Conservation (phyloP, 2,113 vertebrate species). For the Clupea harengus region DNA sequence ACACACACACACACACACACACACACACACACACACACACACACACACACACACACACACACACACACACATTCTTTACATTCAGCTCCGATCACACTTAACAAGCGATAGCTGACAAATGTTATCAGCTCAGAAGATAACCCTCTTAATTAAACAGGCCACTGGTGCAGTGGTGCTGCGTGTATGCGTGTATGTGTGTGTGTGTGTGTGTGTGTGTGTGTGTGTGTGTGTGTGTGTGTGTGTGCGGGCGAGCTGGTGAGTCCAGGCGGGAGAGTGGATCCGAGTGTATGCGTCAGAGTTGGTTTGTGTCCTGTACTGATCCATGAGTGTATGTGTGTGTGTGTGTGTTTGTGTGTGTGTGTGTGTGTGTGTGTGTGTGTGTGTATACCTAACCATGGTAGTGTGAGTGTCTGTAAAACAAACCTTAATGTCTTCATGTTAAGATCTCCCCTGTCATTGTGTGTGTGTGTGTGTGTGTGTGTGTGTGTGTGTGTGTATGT, state of each 20-base stretch:
- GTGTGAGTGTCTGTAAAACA: conserved; percentile 41
- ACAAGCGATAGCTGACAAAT: background rate
- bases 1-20: background rate
- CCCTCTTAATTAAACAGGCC: background rate
- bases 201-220: background rate
- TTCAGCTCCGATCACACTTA: background rate
- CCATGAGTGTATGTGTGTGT: background rate
- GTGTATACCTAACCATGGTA: too few relatives aligned
- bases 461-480: background rate
- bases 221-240: background rate
- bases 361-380: background rate
- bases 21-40: background rate
- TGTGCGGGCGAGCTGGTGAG: background rate
- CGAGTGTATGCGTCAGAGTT: background rate
- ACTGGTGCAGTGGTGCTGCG: background rate
- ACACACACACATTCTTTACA: background rate
- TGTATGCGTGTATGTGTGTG: background rate
- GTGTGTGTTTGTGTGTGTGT: background rate
- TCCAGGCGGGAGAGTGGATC: background rate
- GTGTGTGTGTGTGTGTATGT: background rate
- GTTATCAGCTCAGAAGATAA: background rate
- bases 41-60: too few relatives aligned
- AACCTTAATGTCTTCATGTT: too few relatives aligned
- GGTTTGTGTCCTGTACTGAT: background rate
- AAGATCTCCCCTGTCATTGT: background rate